Evolutionary conservation across 64 coral and sea anemone species (phyloP).

Genomic region (Acropora tenuis): DNA sequence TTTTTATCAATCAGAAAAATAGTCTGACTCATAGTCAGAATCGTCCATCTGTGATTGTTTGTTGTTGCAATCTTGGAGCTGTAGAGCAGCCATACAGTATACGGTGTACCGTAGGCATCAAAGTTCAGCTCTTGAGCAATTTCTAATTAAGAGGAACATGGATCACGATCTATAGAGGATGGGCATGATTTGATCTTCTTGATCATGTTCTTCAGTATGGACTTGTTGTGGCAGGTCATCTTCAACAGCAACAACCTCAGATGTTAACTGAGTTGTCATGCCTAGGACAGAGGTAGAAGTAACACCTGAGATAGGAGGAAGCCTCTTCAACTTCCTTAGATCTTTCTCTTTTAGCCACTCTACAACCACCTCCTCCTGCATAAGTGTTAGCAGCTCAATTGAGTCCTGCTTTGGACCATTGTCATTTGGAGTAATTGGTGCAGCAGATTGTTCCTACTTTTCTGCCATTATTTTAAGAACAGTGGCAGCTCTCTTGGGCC

Average conservation of each 20-base stretch:
- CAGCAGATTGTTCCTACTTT: conserved; percentile 42
- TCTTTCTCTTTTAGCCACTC: conserved; percentile 55
- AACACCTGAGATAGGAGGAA: conserved; percentile 24
- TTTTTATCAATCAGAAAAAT: conserved; percentile 26
- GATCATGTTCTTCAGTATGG: too few relatives aligned
- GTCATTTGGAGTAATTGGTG: conserved; percentile 16
- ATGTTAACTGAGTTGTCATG: background rate
- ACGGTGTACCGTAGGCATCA: background rate
- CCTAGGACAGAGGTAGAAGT: background rate
- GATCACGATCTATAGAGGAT: background rate
- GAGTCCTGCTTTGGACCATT: conserved; percentile 33
- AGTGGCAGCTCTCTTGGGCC: conserved; percentile 47
- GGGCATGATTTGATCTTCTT: too few relatives aligned
- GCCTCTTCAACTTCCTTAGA: conserved; percentile 7
- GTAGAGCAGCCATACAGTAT: conserved; percentile 11
- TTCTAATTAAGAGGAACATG: background rate
- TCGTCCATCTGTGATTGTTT: background rate
- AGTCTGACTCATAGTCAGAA: conserved; percentile 37
- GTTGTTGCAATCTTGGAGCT: conserved; percentile 8
- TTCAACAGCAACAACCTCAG: background rate
- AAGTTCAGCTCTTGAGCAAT: conserved; percentile 2
- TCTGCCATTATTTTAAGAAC: conserved; percentile 43
- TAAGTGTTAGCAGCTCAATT: conserved; percentile 38
- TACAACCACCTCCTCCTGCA: conserved; percentile 2
- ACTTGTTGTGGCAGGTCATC: too few relatives aligned